Evolutionary conservation across 2,797 vertebrate species (phyloP).

Genomic region (Acanthurus lineatus): DNA sequence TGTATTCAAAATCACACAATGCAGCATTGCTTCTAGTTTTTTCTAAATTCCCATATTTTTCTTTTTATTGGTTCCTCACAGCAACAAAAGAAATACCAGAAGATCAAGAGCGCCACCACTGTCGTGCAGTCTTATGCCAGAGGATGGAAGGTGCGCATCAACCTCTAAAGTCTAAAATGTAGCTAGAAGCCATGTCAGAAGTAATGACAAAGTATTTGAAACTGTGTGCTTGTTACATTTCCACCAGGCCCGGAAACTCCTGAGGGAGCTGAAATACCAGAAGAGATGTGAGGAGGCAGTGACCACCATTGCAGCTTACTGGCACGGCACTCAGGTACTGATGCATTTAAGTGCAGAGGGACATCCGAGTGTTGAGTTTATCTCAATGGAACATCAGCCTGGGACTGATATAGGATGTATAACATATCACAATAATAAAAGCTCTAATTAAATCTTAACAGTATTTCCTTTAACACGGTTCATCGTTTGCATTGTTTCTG

Average conservation of each 20-base stretch:
- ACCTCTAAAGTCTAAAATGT: background rate
- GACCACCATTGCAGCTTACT: constrained; percentile 94
- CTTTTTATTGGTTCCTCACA: constrained; percentile 63
- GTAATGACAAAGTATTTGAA: background rate
- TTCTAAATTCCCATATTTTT: constrained; percentile 26
- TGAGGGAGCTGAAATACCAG: constrained; percentile 94
- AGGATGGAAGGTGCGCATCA: constrained; percentile 93
- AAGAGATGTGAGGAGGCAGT: constrained; percentile 93
- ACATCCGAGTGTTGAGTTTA: constrained; percentile 20
- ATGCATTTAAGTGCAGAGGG: background rate
- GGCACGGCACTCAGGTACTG: constrained; percentile 96
- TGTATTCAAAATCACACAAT: background rate
- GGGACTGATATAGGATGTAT: constrained; percentile 18
- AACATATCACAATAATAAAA: background rate
- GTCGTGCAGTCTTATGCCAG: constrained; percentile 95
- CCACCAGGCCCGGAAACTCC: constrained; percentile 91
- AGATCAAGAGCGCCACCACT: constrained; percentile 90
- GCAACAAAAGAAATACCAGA: constrained; percentile 96
- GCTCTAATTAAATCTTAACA: constrained; percentile 26
- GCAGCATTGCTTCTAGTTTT: background rate
- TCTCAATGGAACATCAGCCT: background rate
- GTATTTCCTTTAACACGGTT: constrained; percentile 30
- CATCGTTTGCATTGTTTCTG: constrained; percentile 16
- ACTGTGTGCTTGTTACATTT: constrained; percentile 25
- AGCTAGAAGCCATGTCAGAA: background rate